Base-by-base conservation (phyloP, 2,888 invertebrate genomes). In the Agrilus biguttatus region DNA sequence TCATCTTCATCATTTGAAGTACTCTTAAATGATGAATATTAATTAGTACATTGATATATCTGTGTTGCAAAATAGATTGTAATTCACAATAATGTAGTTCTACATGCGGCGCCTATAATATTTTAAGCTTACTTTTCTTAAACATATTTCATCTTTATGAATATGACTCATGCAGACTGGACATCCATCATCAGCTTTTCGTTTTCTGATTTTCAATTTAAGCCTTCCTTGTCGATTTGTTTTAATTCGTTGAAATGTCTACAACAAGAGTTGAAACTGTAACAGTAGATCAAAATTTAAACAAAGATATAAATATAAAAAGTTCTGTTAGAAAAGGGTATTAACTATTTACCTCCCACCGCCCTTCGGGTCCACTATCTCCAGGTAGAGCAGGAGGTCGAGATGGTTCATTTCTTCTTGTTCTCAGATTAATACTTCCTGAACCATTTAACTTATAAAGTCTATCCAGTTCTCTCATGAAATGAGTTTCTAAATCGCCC, bases 241-340 rank as follows among this genome's bases (percentile, higher is more conserved):
- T 55, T 78, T 75, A 52, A 82, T 78, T 52, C 81, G 67, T 60
- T 80, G 76, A 61, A 79, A 83, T 36, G 80, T 80, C 77, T 77
- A 61, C 34, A 63, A 39, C 41, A 43, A 5, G 7, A 21, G 5
- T 21, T 21, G 7, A 21, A 21, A 21, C 21, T 21, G 19, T 45
- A 43, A 46, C 14, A 38, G 40, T 40, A 37, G 33, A 13, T 37
- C 33, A 33, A 14, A 12, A 33, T n/a, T 39, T 36, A 17, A 14
- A 36, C 33, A 13, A n/a, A 42, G 8, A 28, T 12, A 10, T 32
- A 40, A 39, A 23, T 34, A 6, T 28, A 33, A 10, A 32, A 14
- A 13, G 3, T 36, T 36, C n/a, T 34, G 35, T 8, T 17, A 6
- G 5, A 39, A 40, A 40, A 12, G 21, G 5, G 21, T 13, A 34